Evolutionary conservation across 2,888 invertebrate genomes (phyloP).

Genomic region (Agonopterix heracliana): DNA sequence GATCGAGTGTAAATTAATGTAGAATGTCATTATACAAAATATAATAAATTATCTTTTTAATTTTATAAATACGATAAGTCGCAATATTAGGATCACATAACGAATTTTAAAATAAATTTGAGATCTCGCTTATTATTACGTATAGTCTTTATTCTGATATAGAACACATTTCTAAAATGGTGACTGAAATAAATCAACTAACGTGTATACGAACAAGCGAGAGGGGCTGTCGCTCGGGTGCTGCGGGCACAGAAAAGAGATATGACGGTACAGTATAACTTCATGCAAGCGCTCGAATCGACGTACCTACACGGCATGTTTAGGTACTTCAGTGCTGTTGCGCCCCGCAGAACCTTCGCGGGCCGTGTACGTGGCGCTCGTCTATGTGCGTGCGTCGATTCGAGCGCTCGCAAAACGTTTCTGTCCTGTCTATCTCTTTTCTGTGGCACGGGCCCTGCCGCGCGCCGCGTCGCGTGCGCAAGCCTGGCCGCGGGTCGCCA

Average conservation of each 20-base stretch:
- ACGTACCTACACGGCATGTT: not conserved
- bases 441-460: slow-evolving; percentile 1
- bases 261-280: too few species aligned
- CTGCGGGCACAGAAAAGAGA: too few species aligned
- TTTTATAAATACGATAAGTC: slow-evolving; percentile 67
- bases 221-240: slow-evolving; percentile 25
- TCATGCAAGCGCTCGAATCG: too few species aligned
- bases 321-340: not conserved
- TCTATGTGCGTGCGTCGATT: too few species aligned
- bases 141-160: slow-evolving; percentile 72
- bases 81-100: slow-evolving; percentile 72
- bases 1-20: slow-evolving; percentile 73
- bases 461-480: slow-evolving; percentile 5
- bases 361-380: too few species aligned
- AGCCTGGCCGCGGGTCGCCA: slow-evolving; percentile 4
- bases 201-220: slow-evolving; percentile 68
- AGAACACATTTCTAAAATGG: slow-evolving; percentile 70
- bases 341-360: too few species aligned
- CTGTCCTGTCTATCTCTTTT: too few species aligned
- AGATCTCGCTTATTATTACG: slow-evolving; percentile 76
- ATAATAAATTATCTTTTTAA: slow-evolving; percentile 72
- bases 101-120: slow-evolving; percentile 73
- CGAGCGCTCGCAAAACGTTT: too few species aligned
- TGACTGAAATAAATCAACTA: slow-evolving; percentile 67
- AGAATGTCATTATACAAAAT: slow-evolving; percentile 74